Percentiles rank a stretch among this genome's conserved stretches.
phyloP scores from a whole-genome alignment of 2,888 invertebrate species.

The Frankliniella fusca region DNA sequence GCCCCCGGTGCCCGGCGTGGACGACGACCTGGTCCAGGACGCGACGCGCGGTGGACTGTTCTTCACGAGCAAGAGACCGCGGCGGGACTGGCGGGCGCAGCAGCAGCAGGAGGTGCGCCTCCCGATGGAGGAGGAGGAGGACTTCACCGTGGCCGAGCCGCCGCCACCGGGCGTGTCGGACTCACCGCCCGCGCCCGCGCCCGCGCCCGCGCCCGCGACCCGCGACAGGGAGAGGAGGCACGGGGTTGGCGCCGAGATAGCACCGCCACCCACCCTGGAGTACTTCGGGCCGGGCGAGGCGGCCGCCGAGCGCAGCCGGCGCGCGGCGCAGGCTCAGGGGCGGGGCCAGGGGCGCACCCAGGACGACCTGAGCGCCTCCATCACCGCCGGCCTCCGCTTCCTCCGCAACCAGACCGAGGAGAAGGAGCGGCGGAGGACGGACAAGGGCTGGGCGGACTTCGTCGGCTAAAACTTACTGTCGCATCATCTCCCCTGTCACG shows the following conservation, averaged over 20 bases:
- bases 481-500: too few relatives aligned
- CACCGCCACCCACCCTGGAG: slow-evolving; percentile 1
- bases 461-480: background rate
- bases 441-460: slow-evolving; percentile 23
- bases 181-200: background rate
- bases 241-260: background rate
- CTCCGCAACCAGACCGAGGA: background rate
- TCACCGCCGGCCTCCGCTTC: slow-evolving; percentile 5
- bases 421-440: background rate
- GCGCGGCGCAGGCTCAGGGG: background rate
- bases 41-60: background rate
- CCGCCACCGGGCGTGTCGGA: slow-evolving; percentile 6
- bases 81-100: background rate
- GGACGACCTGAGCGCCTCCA: background rate
- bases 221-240: background rate
- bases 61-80: background rate
- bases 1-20: background rate
- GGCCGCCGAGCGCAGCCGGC: background rate
- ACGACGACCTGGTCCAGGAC: background rate
- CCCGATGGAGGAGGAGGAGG: slow-evolving; percentile 21
- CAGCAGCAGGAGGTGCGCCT: slow-evolving; percentile 6
- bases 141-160: slow-evolving; percentile 2
- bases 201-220: background rate
- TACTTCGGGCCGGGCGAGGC: background rate
- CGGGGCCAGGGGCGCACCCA: background rate